Evolutionary conservation across 2,888 invertebrate species (phyloP).

Genomic region (Lypha dubia): DNA sequence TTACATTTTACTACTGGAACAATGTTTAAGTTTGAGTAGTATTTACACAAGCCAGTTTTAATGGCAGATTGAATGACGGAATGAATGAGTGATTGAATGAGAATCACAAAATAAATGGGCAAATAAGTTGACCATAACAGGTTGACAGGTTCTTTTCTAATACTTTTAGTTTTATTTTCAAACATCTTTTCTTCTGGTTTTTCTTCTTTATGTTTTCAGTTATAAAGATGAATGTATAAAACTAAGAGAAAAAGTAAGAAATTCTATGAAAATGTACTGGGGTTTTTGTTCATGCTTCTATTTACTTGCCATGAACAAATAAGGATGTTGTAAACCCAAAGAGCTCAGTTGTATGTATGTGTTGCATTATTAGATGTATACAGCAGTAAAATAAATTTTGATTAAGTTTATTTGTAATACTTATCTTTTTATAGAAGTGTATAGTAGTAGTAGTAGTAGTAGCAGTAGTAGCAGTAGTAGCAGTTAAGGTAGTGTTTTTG

Average conservation of each 20-base stretch:
- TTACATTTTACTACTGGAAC: background rate
- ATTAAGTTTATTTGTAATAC: background rate
- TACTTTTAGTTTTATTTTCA: constrained; percentile 26
- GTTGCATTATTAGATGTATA: background rate
- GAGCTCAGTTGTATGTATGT: background rate
- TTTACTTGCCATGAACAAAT: background rate
- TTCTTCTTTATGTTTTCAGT: constrained; percentile 16
- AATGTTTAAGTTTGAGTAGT: background rate
- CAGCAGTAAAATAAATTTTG: background rate
- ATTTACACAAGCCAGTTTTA: background rate
- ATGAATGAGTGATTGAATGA: constrained; percentile 20
- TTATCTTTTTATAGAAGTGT: background rate
- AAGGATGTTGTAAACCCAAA: background rate
- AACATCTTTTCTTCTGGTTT: background rate
- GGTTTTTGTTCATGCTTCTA: background rate
- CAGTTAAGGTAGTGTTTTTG: background rate
- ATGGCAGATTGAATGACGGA: constrained; percentile 57
- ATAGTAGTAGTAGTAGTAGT: background rate
- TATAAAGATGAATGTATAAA: constrained; percentile 4
- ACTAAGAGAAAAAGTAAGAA: background rate
- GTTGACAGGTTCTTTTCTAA: constrained; percentile 59
- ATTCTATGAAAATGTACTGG: background rate
- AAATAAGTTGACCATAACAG: constrained; percentile 66
- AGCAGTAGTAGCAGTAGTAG: background rate
- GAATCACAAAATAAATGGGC: constrained; percentile 60